phyloP scores from a whole-genome alignment of 2,797 vertebrate species.

The Streptopelia turtur region DNA sequence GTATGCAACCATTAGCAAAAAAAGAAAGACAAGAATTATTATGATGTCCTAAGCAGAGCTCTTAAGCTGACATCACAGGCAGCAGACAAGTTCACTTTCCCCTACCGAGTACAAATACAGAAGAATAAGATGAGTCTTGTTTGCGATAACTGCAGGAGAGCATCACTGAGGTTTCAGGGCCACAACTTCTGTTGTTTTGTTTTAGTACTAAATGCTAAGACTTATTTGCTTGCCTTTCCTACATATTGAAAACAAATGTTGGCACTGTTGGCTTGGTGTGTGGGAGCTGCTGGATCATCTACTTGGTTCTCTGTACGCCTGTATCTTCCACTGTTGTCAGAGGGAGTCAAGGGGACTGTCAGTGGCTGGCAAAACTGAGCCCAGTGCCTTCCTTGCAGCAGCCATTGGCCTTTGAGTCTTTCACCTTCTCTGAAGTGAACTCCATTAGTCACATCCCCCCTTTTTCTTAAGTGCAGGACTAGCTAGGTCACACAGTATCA shows the following conservation, averaged over 20 bases:
- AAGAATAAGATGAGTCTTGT: conserved; percentile 8
- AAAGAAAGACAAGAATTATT: conserved; percentile 74
- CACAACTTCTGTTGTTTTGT: conserved; percentile 20
- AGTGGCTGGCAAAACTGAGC: background rate
- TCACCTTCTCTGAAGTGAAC: background rate
- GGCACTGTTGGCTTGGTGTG: background rate
- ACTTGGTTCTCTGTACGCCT: fast-evolving
- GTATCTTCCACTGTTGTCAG: background rate
- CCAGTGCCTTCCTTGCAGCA: fast-evolving
- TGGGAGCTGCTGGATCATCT: background rate
- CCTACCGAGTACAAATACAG: conserved; percentile 30
- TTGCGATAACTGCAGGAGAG: conserved; percentile 59
- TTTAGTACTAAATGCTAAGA: background rate
- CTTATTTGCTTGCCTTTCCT: background rate
- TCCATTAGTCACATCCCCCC: background rate
- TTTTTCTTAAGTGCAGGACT: background rate
- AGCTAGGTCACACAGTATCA: background rate
- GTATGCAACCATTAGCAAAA: conserved; percentile 75
- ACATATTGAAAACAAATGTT: conserved; percentile 45
- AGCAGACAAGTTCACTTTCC: conserved; percentile 18
- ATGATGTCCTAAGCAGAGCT: conserved; percentile 49
- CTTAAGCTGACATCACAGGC: conserved; percentile 58
- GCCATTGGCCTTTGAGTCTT: background rate
- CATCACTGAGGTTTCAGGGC: conserved; percentile 22
- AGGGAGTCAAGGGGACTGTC: background rate